These are phyloP conservation scores for Drosophila pachea DNA, from an alignment of 1,140 invertebrate genomes.

Conservation along the genomic window DNA sequence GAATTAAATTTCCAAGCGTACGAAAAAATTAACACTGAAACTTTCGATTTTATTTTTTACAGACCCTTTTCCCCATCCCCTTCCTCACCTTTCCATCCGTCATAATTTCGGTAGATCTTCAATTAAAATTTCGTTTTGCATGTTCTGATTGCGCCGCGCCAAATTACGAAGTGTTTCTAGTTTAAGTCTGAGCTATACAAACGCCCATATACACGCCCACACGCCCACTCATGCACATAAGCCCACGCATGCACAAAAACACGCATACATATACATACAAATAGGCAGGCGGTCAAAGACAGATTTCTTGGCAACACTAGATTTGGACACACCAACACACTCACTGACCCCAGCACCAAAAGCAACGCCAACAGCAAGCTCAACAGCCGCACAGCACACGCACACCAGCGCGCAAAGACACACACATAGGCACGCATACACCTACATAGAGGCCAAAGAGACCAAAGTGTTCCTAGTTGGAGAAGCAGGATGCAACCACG, in stretches of 20 bases:
- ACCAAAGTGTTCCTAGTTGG: background rate
- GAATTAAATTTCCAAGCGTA: slow-evolving; percentile 48
- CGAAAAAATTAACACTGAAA: slow-evolving; percentile 34
- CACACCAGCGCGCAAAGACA: background rate
- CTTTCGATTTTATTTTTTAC: slow-evolving; percentile 35
- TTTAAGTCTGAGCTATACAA: slow-evolving; percentile 12
- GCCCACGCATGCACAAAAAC: background rate
- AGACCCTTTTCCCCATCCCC: background rate
- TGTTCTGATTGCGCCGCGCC: slow-evolving; percentile 11
- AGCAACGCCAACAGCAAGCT: background rate
- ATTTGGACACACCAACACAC: background rate
- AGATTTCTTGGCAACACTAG: background rate
- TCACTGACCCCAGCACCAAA: background rate
- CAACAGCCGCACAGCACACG: background rate
- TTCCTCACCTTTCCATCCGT: background rate
- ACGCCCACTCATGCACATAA: background rate
- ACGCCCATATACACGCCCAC: background rate
- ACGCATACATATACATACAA: background rate
- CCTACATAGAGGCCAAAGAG: background rate
- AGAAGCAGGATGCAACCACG: slow-evolving; percentile 29
- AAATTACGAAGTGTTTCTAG: slow-evolving; percentile 28
- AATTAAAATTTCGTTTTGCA: slow-evolving; percentile 3
- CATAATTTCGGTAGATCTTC: slow-evolving; percentile 25
- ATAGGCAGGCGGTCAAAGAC: too few relatives aligned
- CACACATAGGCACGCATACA: background rate